These are phyloP conservation scores for Amphimallon solstitiale DNA, from an alignment of 2,888 invertebrate genomes.

Conservation along the genomic window DNA sequence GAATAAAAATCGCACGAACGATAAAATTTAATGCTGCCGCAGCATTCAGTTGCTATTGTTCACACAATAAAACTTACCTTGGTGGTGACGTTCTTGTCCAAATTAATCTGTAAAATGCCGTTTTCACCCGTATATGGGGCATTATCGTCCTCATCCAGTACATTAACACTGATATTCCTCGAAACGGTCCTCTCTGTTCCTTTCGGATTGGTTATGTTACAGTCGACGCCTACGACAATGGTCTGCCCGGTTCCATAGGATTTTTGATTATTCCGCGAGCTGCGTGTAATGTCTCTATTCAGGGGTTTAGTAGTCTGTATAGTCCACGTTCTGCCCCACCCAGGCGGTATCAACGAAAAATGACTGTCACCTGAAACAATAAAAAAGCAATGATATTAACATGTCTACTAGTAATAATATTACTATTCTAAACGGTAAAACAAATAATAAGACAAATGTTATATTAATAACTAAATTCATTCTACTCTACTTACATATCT, in stretches of 20 bases:
- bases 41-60: background rate
- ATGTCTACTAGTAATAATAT: background rate
- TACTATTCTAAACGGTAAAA: too few species aligned
- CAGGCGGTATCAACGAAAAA: constrained; percentile 47
- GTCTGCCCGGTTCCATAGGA: constrained; percentile 60
- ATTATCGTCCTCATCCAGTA: constrained; percentile 67
- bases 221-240: constrained; percentile 58
- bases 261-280: constrained; percentile 46
- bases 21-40: constrained; percentile 11
- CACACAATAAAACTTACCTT: constrained; percentile 50
- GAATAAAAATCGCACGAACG: background rate
- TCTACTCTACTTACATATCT: too few species aligned
- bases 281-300: constrained; percentile 47
- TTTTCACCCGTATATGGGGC: constrained; percentile 60
- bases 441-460: too few species aligned
- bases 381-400: background rate
- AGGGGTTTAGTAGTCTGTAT: constrained; percentile 58
- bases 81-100: constrained; percentile 52
- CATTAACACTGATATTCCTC: constrained; percentile 61
- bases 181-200: constrained; percentile 57
- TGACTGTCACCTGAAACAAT: constrained; percentile 36
- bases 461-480: too few species aligned
- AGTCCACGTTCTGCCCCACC: constrained; percentile 50
- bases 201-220: constrained; percentile 61
- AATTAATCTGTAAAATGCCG: constrained; percentile 54